These are phyloP conservation scores for Galerucella nymphaeae DNA, from an alignment of 2,888 invertebrate genomes.

Conservation along the genomic window DNA sequence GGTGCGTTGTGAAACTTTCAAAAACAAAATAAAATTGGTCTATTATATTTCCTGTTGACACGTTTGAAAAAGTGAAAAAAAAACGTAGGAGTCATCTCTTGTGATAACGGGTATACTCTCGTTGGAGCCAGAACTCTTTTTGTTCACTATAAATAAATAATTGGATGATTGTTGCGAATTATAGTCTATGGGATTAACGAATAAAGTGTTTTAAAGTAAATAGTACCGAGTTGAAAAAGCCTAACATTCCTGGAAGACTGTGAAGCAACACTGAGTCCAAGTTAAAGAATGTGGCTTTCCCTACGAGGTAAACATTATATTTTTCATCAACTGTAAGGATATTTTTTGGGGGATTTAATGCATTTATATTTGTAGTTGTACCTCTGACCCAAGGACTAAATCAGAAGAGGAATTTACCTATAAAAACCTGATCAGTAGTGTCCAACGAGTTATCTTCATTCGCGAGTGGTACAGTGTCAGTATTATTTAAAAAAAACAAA, in stretches of 20 bases:
- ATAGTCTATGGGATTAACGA: slow-evolving; percentile 27
- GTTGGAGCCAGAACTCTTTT: slow-evolving; percentile 23
- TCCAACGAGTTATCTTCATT: slow-evolving; percentile 32
- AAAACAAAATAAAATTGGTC: slow-evolving; percentile 9
- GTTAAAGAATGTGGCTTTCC: too few species aligned
- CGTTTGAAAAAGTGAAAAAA: slow-evolving; percentile 22
- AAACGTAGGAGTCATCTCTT: slow-evolving; percentile 23
- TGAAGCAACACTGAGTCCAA: too few species aligned
- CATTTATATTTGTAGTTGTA: background rate
- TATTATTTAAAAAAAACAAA: slow-evolving; percentile 34
- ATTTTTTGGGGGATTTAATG: too few species aligned
- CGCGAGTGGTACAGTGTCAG: slow-evolving; percentile 12
- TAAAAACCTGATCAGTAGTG: slow-evolving; percentile 35
- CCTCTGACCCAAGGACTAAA: slow-evolving; percentile 41
- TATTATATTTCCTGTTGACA: slow-evolving; percentile 1
- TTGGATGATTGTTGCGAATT: slow-evolving; percentile 28
- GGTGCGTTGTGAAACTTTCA: background rate
- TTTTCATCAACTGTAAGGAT: too few species aligned
- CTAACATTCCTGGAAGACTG: too few species aligned
- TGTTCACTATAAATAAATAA: slow-evolving; percentile 22
- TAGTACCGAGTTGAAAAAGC: too few species aligned
- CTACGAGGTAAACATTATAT: too few species aligned
- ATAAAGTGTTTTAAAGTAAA: background rate
- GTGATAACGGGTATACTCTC: slow-evolving; percentile 5
- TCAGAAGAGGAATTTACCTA: slow-evolving; percentile 43